Evolutionary conservation across 1,140 invertebrate genomes (phyloP).

Genomic region (Tetraneura akinire): DNA sequence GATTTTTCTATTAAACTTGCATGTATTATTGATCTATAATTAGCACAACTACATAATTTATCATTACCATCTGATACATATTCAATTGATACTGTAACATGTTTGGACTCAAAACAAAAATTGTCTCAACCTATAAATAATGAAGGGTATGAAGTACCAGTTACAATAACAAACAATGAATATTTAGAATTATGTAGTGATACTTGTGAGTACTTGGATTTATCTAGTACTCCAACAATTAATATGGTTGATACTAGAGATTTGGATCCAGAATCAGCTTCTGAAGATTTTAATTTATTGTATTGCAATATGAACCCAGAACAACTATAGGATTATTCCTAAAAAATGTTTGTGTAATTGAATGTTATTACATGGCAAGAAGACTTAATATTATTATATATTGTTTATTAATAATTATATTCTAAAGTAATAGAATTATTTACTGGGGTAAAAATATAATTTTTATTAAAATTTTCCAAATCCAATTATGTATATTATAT

Average conservation of each 20-base stretch:
- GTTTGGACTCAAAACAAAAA: conserved; percentile 5
- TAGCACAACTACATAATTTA: conserved; percentile 35
- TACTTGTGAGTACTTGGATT: conserved; percentile 32
- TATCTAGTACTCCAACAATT: background rate
- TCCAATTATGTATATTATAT: background rate
- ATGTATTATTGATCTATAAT: background rate
- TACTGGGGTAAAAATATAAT: no score
- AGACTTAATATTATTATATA: conserved; percentile 15
- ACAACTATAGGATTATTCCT: background rate
- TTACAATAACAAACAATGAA: conserved; percentile 18
- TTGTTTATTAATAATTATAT: background rate
- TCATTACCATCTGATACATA: background rate
- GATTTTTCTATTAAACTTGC: no score
- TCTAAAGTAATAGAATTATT: conserved; percentile 21
- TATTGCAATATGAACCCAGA: conserved; percentile 46
- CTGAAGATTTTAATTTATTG: conserved; percentile 9
- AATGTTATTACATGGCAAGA: background rate
- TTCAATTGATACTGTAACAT: background rate
- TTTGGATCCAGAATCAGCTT: conserved; percentile 17
- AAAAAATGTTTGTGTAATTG: background rate
- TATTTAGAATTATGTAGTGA: conserved; percentile 6
- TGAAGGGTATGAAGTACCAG: conserved; percentile 42
- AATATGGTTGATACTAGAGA: background rate
- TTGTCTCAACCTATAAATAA: conserved; percentile 11
- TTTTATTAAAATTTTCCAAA: no score